Conservation (phyloP, 2,113 vertebrate species). For the Daphoenositta chrysoptera region DNA sequence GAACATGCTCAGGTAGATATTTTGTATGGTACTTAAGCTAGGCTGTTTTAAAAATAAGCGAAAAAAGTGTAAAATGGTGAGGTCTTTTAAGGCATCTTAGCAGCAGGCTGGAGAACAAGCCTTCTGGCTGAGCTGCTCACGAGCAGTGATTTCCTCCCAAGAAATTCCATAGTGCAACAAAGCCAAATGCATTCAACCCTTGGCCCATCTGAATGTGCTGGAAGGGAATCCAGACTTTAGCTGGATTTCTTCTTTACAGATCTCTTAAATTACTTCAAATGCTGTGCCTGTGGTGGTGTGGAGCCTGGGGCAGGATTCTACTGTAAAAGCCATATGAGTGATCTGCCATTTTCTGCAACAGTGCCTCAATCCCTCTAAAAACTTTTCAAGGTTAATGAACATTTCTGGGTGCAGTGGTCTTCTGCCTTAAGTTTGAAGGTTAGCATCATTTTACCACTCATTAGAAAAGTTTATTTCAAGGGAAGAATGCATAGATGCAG, state of each 20-base stretch:
- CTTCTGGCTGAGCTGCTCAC: background rate
- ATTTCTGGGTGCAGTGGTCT: background rate
- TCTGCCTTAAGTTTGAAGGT: background rate
- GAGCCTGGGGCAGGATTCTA: background rate
- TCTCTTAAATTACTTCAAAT: background rate
- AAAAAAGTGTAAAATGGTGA: background rate
- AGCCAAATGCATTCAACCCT: background rate
- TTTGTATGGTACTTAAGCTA: background rate
- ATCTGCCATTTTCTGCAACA: background rate
- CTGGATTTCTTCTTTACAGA: background rate
- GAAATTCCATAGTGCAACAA: background rate
- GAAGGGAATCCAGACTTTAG: background rate
- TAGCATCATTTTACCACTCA: background rate
- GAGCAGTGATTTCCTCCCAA: background rate
- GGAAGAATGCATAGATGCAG: background rate
- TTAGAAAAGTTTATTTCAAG: background rate
- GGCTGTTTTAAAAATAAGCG: background rate
- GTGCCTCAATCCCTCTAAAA: background rate
- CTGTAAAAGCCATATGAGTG: background rate
- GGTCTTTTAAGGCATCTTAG: background rate
- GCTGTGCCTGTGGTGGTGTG: background rate
- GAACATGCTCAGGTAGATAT: background rate
- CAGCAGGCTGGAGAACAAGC: background rate
- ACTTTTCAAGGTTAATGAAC: background rate
- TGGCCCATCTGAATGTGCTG: background rate